Evolutionary conservation across 1,140 invertebrate genomes (phyloP), one percentile per base, ranked within the genome.

Genomic region (Cydia amplana): DNA sequence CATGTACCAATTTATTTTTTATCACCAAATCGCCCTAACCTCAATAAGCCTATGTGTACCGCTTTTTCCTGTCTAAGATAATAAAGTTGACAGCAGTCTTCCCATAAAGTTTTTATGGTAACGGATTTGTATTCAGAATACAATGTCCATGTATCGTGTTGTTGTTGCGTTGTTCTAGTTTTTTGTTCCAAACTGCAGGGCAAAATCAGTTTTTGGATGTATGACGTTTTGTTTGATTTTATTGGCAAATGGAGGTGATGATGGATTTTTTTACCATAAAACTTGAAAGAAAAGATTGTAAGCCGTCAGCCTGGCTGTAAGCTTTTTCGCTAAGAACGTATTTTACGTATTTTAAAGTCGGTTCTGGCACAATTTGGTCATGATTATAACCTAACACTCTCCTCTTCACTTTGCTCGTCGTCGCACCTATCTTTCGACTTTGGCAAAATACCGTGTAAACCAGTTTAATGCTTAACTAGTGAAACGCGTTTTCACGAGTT

Each of bases 21-120:
- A 55, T 20, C 16, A 32, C 9, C 63, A 16, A 18, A 6, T 67
- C 1, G 18, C 10, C 32, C n/a, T 16, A 32, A 9, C 65, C 32
- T 70, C 65, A 36, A 20, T 70, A 40, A 43, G n/a, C 28, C n/a
- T 6, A 36, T 40, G 23, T 40, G 36, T 40, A 70, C 65, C 12
- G 23, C 10, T 28, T 36, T 67, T 70, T 43, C 65, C 28, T 18
- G 65, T 32, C 5, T 60, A 70, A 70, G 65, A 70, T 70, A 70
- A 70, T 70, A 70, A 70, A 70, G 28, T 43, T 36, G 65, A 70
- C 65, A 70, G n/a, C 65, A 70, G 65, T 70, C 65, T 70, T 36
- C 65, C 16, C 32, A 70, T 70, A 70, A 70, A 70, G 14, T 36
- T 70, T 70, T 70, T 70, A 70, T 70, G 36, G 28, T 10, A 36